These are phyloP conservation scores for Melanogrammus aeglefinus DNA, from an alignment of 2,797 vertebrate genomes.

Conservation along the genomic window DNA sequence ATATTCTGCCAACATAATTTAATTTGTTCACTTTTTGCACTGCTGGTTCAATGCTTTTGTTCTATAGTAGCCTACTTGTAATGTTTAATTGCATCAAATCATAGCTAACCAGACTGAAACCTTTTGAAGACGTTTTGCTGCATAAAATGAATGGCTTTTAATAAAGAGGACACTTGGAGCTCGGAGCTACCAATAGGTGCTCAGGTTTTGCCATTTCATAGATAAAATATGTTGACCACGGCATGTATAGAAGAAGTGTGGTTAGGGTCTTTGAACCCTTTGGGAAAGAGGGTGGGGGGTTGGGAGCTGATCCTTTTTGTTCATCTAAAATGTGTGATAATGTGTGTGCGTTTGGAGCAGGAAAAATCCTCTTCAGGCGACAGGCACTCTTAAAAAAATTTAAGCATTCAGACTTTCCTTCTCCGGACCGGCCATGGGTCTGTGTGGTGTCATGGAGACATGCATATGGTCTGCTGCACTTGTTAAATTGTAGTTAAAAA, in stretches of 20 bases:
- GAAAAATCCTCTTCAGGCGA: no score
- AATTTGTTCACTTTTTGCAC: background rate
- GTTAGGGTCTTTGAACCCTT: background rate
- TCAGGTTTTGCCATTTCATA: background rate
- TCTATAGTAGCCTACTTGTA: background rate
- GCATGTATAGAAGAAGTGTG: no score
- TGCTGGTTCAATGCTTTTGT: background rate
- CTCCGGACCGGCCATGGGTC: background rate
- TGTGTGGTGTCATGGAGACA: background rate
- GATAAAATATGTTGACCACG: no score
- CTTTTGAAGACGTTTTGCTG: background rate
- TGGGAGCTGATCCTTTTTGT: no score
- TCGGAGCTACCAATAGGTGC: background rate
- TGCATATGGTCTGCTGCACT: background rate
- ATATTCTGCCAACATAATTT: background rate
- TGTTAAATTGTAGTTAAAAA: no score
- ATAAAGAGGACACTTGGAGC: background rate
- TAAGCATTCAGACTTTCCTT: background rate
- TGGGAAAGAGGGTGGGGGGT: background rate
- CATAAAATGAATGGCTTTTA: background rate
- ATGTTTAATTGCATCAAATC: background rate
- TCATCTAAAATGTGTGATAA: no score
- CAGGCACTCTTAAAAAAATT: background rate
- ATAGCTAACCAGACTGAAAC: slow-evolving; percentile 2
- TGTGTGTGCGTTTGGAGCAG: no score